Evolutionary conservation across 1,140 invertebrate genomes (phyloP).

Genomic region (Pogonus chalceus): DNA sequence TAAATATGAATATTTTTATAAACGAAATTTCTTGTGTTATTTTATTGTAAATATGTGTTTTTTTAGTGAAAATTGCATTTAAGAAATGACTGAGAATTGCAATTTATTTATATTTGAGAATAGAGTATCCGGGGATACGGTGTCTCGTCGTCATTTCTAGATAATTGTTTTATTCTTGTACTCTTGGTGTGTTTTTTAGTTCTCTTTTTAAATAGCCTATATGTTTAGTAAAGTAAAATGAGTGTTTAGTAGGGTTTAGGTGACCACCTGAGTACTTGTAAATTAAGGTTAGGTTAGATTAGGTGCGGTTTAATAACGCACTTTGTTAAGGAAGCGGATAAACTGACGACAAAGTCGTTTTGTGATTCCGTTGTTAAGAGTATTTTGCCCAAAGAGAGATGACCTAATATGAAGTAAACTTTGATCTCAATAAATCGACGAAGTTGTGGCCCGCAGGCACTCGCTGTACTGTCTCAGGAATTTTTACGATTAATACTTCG

Average conservation of each 20-base stretch:
- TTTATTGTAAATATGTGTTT: no score
- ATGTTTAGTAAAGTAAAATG: no score
- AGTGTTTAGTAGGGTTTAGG: conserved; percentile 15
- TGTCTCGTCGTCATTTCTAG: no score
- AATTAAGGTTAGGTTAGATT: conserved; percentile 13
- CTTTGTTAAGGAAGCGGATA: neutral
- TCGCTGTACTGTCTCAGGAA: conserved; percentile 13
- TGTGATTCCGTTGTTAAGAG: conserved; percentile 8
- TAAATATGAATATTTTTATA: no score
- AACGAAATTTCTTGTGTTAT: no score
- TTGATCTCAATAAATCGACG: conserved; percentile 31
- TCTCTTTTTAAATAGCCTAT: no score
- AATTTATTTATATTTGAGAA: no score
- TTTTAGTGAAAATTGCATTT: no score
- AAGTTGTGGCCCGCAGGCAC: conserved; percentile 10
- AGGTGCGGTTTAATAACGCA: neutral
- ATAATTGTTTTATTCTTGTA: no score
- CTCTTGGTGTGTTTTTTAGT: conserved; percentile 14
- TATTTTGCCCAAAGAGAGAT: conserved; percentile 32
- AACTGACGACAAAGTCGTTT: neutral
- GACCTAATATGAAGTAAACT: conserved; percentile 28
- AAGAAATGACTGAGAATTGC: no score
- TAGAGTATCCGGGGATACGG: no score
- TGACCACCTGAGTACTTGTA: conserved; percentile 17
- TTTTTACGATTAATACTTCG: no score